These are phyloP conservation scores for Gadopsis bispinosus DNA, from an alignment of 2,797 vertebrate species.

Conservation along the genomic window DNA sequence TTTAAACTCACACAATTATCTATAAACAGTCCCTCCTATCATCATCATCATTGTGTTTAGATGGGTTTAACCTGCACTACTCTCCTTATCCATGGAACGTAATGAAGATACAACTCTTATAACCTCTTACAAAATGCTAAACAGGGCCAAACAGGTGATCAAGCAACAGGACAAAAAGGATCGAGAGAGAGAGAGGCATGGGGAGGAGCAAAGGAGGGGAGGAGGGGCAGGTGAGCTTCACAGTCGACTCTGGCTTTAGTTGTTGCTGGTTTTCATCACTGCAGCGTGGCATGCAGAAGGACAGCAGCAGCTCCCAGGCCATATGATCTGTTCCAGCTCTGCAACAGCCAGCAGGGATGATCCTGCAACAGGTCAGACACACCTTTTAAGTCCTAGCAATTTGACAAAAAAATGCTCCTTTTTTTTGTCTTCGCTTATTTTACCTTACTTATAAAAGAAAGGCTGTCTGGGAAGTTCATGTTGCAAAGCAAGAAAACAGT, in stretches of 20 bases:
- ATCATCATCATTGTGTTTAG: not conserved
- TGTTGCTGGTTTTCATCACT: slow-evolving; percentile 22
- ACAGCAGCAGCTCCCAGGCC: slow-evolving; percentile 28
- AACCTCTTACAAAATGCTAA: not conserved
- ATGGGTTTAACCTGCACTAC: not conserved
- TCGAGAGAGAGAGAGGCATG: not conserved
- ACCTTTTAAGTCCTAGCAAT: not conserved
- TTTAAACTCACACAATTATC: not conserved
- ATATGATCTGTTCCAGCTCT: slow-evolving; percentile 36
- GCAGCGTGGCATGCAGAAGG: slow-evolving; percentile 33
- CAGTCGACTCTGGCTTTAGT: slow-evolving; percentile 34
- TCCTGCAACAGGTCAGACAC: slow-evolving; percentile 69
- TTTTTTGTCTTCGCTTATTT: not conserved
- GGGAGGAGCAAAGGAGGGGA: not conserved
- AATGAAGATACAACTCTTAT: not conserved
- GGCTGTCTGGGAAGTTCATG: too few species aligned
- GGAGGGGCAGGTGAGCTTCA: slow-evolving; percentile 17
- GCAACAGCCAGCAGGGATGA: slow-evolving; percentile 38
- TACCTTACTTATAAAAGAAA: not conserved
- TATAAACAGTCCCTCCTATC: not conserved
- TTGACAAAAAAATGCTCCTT: not conserved
- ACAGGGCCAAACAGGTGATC: slow-evolving; percentile 13
- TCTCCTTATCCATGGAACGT: not conserved
- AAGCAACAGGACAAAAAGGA: not conserved
- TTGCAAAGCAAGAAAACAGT: not conserved